Conservation (phyloP, 2,113 vertebrate genomes). For the Corvus cornix region DNA sequence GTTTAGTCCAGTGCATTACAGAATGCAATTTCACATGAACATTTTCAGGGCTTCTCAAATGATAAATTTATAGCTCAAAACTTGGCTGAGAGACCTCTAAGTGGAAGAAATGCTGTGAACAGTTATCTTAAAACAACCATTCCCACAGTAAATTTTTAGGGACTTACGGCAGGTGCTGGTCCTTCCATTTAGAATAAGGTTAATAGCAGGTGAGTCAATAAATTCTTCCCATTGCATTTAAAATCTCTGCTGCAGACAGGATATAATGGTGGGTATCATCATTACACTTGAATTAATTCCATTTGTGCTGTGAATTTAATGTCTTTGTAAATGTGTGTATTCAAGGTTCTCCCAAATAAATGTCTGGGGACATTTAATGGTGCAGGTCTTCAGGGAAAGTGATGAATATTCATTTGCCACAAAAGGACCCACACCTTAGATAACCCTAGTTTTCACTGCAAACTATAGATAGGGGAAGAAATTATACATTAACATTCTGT, state of each 20-base stretch:
- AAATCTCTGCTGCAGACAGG: not conserved
- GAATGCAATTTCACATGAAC: not conserved
- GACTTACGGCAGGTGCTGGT: fast-evolving
- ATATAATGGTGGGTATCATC: not conserved
- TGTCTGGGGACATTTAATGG: not conserved
- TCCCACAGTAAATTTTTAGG: not conserved
- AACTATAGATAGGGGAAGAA: not conserved
- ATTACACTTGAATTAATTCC: not conserved
- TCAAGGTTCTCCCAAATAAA: not conserved
- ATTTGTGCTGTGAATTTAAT: not conserved
- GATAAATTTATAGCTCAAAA: not conserved
- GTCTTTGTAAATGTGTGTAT: not conserved
- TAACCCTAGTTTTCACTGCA: not conserved
- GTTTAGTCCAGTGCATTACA: not conserved
- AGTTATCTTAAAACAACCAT: not conserved
- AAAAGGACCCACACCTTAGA: not conserved
- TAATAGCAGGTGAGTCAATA: not conserved
- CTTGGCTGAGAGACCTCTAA: not conserved
- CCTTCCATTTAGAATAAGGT: not conserved
- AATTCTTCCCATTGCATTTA: not conserved
- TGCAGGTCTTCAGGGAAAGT: not conserved
- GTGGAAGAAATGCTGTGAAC: not conserved
- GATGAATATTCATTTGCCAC: not conserved
- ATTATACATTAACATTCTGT: not conserved
- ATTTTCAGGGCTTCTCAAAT: not conserved